Conservation (phyloP, 2,888 invertebrate genomes). For the Protonemura montana region DNA sequence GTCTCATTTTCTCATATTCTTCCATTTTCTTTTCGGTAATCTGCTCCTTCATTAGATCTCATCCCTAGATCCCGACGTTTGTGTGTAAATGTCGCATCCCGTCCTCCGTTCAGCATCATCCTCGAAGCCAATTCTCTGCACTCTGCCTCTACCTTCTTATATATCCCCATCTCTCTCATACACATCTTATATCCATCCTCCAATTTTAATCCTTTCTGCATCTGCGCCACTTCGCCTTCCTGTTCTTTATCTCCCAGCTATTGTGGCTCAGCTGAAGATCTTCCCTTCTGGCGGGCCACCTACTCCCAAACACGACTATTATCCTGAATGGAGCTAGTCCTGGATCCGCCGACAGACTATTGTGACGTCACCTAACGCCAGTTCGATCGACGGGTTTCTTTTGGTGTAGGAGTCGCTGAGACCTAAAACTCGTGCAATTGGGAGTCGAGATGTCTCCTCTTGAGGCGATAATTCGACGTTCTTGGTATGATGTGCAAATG, state of each 20-base stretch:
- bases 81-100: constrained; percentile 19
- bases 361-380: neutral
- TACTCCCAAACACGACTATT: neutral
- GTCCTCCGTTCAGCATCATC: neutral
- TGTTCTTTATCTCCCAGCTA: constrained; percentile 16
- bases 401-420: neutral
- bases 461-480: neutral
- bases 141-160: neutral
- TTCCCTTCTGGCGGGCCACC: neutral
- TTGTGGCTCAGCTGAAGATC: constrained; percentile 8
- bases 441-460: neutral
- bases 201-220: constrained; percentile 27
- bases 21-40: constrained; percentile 7
- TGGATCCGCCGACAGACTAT: neutral
- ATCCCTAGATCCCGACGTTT: neutral
- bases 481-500: neutral
- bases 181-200: constrained; percentile 3
- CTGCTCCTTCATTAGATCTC: constrained; percentile 31
- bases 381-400: neutral
- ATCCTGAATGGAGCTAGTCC: neutral
- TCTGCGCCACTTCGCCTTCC: constrained; percentile 30
- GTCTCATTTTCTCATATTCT: neutral
- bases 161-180: neutral
- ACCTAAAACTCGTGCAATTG: neutral
- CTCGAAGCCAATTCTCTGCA: neutral